Percentiles rank a stretch among this genome's conserved stretches.
phyloP scores from a whole-genome alignment of 1,140 invertebrate genomes.

The Fopius arisanus region DNA sequence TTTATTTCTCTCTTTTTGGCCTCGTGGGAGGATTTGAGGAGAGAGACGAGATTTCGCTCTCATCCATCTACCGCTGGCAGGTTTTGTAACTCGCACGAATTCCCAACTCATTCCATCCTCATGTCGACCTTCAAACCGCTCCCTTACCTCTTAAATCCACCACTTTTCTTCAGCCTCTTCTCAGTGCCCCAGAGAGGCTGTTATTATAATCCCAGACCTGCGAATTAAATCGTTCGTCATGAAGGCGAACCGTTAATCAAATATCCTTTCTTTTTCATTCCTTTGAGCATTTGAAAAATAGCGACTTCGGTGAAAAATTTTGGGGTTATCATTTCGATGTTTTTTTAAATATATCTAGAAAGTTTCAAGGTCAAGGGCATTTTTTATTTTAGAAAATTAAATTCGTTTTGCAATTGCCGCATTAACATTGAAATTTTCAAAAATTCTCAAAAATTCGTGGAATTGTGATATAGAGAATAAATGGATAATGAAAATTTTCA shows the following conservation, averaged over 20 bases:
- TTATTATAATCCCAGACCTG: constrained; percentile 22
- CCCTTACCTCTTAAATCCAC: constrained; percentile 6
- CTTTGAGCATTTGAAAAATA: not conserved
- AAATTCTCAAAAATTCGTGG: too few species aligned
- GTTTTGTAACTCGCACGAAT: not conserved
- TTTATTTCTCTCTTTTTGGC: not conserved
- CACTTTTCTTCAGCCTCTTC: not conserved
- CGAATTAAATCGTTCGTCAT: constrained; percentile 28
- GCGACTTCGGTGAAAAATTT: too few species aligned
- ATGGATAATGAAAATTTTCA: too few species aligned
- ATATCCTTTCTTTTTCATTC: not conserved
- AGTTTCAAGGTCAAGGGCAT: too few species aligned
- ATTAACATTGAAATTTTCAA: too few species aligned
- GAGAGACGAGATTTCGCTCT: not conserved
- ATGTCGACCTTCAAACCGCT: constrained; percentile 3
- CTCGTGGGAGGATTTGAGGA: not conserved
- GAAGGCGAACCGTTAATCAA: constrained; percentile 23
- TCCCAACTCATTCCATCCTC: not conserved
- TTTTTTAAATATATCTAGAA: too few species aligned
- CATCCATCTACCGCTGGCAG: constrained; percentile 1
- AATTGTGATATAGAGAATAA: too few species aligned
- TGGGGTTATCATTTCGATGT: not conserved
- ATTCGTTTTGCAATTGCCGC: too few species aligned
- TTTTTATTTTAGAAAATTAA: too few species aligned
- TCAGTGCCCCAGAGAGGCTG: constrained; percentile 12